Percentiles rank a stretch among this genome's conserved stretches.
Conservation (phyloP, 2,797 vertebrate genomes). For the Acomys russatus region DNA sequence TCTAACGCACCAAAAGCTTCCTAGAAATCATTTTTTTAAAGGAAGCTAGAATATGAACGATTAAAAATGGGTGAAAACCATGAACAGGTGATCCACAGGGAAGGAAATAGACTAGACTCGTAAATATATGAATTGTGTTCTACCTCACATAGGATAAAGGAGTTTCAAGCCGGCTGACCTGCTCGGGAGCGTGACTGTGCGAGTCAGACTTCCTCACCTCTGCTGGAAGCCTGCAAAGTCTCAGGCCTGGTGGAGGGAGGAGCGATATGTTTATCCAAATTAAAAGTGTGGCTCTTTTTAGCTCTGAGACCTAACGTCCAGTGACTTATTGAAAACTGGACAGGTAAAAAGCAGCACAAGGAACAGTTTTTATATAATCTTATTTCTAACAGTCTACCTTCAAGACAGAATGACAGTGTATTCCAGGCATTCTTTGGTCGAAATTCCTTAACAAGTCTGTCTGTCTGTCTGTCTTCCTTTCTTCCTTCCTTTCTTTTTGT, state of each 20-base stretch:
- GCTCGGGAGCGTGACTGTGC: background rate
- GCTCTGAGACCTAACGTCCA: background rate
- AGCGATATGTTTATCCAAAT: background rate
- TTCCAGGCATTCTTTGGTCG: background rate
- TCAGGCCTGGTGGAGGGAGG: too few species aligned
- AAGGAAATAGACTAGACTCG: background rate
- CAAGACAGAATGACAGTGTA: background rate
- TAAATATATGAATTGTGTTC: too few species aligned
- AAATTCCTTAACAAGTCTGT: background rate
- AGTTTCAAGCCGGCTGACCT: background rate
- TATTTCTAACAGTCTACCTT: background rate
- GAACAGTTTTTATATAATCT: too few species aligned
- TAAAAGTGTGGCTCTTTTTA: too few species aligned
- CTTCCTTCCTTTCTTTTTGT: too few species aligned
- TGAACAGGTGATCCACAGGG: background rate
- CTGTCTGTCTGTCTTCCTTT: rapidly evolving
- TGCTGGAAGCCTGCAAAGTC: too few species aligned
- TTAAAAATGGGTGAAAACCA: background rate
- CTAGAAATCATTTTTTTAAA: background rate
- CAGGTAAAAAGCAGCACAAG: background rate
- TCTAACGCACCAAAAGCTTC: background rate
- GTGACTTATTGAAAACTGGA: background rate
- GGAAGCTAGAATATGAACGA: background rate
- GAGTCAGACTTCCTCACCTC: background rate
- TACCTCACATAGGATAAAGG: background rate